Percentiles rank a stretch among this genome's conserved stretches.
phyloP scores from a whole-genome alignment of 2,113 vertebrate species.

The Corythornis madagascariensis region DNA sequence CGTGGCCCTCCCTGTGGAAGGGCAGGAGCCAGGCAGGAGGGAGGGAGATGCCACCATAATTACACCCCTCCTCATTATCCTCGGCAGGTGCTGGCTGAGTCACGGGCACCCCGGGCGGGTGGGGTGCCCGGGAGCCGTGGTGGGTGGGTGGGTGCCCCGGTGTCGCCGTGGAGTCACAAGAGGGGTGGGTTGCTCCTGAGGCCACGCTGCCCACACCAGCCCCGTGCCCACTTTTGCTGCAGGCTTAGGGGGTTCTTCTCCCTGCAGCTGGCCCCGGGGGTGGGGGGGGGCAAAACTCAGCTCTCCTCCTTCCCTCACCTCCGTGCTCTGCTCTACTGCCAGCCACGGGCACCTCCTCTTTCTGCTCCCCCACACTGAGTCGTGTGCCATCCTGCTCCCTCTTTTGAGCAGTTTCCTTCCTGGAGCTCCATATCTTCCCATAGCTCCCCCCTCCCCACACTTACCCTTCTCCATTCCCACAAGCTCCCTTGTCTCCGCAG shows the following conservation, averaged over 20 bases:
- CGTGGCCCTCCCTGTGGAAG: neutral
- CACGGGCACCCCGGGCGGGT: neutral
- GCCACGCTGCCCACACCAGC: rapidly evolving
- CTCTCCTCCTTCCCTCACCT: neutral
- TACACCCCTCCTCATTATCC: neutral
- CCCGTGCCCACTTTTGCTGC: neutral
- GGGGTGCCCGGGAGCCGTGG: neutral
- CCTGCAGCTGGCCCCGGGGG: neutral
- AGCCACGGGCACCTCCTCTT: neutral
- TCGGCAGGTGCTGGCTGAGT: conserved; percentile 26
- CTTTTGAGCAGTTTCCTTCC: neutral
- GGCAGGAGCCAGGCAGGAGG: neutral
- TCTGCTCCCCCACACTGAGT: neutral
- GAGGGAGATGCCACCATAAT: conserved; percentile 6
- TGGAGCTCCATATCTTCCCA: neutral
- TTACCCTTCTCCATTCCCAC: neutral
- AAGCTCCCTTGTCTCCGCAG: neutral
- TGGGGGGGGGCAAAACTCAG: neutral
- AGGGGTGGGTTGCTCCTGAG: neutral
- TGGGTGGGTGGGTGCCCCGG: rapidly evolving
- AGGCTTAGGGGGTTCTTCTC: neutral
- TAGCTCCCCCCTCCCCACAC: neutral
- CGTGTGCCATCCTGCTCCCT: rapidly evolving
- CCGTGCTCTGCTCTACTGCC: neutral
- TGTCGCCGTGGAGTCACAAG: rapidly evolving